Evolutionary conservation across 2,888 invertebrate genomes (phyloP).

Genomic region (Aphidius colemani): DNA sequence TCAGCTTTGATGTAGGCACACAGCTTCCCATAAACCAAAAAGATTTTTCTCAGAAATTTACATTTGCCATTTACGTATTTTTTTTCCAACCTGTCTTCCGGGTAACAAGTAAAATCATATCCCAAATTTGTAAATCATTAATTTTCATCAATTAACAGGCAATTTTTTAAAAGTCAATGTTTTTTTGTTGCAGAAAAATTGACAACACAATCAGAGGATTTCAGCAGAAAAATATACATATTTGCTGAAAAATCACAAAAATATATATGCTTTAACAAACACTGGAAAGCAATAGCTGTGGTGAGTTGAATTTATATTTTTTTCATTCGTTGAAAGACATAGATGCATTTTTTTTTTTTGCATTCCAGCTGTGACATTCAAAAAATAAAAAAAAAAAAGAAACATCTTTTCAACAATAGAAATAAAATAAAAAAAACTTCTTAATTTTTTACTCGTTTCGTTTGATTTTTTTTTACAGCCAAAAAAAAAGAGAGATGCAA

Average conservation of each 20-base stretch:
- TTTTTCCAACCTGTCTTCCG: not conserved
- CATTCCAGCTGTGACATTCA: slow-evolving; percentile 7
- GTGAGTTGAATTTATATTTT: slow-evolving; percentile 56
- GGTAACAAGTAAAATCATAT: too few relatives aligned
- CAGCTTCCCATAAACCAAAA: slow-evolving; percentile 44
- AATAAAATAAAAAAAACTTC: not conserved
- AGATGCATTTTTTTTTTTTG: not conserved
- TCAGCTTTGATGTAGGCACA: slow-evolving; percentile 46
- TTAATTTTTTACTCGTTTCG: not conserved
- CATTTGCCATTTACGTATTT: slow-evolving; percentile 12
- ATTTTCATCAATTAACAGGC: not conserved
- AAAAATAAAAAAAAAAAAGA: not conserved
- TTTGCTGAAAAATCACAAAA: slow-evolving; percentile 74
- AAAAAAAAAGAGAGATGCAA: slow-evolving; percentile 66
- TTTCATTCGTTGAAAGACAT: not conserved
- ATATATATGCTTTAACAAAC: slow-evolving; percentile 77
- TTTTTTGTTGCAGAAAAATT: slow-evolving; percentile 68
- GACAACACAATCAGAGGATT: slow-evolving; percentile 69
- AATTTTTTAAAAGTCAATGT: not conserved
- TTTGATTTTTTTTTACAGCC: slow-evolving; percentile 60
- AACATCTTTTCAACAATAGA: not conserved
- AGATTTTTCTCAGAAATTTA: slow-evolving; percentile 49
- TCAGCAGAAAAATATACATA: slow-evolving; percentile 67
- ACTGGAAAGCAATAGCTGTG: slow-evolving; percentile 74
- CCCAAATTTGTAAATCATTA: not conserved